Percentiles rank a stretch among this genome's conserved stretches.
These are phyloP conservation scores for Masticophis lateralis DNA, from an alignment of 2,797 vertebrate genomes.

Conservation along the genomic window DNA sequence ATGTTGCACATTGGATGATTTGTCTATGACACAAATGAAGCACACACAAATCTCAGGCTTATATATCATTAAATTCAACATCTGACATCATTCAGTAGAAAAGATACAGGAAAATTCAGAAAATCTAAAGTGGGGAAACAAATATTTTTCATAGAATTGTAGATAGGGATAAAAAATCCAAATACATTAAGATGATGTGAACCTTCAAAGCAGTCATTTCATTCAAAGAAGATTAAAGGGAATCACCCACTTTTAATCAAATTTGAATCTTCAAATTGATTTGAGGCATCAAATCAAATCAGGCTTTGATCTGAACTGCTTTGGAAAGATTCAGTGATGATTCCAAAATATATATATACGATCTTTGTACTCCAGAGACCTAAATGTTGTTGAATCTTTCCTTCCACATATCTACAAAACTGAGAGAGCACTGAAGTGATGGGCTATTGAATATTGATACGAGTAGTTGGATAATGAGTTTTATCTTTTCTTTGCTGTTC, in stretches of 20 bases:
- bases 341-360: background rate
- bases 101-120: background rate
- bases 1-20: background rate
- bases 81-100: background rate
- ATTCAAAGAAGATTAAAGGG: background rate
- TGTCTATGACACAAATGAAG: background rate
- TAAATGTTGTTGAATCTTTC: background rate
- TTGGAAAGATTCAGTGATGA: background rate
- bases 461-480: background rate
- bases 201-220: background rate
- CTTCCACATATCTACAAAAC: background rate
- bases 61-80: background rate
- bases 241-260: background rate
- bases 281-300: background rate
- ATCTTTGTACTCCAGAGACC: background rate
- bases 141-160: background rate
- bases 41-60: background rate
- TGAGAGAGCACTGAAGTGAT: background rate
- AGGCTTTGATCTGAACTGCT: background rate
- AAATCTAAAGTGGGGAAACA: background rate
- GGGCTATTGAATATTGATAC: background rate
- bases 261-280: background rate
- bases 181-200: background rate
- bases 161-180: background rate
- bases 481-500: background rate